Percentiles rank a stretch among this genome's conserved stretches.
These are phyloP conservation scores for Eurytoma adleriae DNA, from an alignment of 2,888 invertebrate genomes.

Conservation along the genomic window DNA sequence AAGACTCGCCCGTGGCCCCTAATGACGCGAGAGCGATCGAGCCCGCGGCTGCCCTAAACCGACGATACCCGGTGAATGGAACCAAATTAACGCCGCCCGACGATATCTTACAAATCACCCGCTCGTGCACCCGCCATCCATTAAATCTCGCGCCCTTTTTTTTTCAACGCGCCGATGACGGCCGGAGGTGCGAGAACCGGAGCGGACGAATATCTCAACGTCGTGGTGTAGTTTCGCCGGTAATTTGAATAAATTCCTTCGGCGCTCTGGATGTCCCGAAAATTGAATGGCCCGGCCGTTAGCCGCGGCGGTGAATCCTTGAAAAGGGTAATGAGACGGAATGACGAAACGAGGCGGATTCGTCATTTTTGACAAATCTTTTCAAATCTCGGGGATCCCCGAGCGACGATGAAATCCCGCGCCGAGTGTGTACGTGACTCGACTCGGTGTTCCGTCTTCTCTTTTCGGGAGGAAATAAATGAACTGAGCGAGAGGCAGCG, in stretches of 20 bases:
- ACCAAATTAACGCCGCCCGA: slow-evolving; percentile 31
- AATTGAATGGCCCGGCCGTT: neutral
- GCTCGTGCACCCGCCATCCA: slow-evolving; percentile 29
- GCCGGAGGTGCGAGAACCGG: slow-evolving; percentile 17
- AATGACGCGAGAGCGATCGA: slow-evolving; percentile 45
- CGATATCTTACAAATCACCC: slow-evolving; percentile 22
- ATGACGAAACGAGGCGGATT: slow-evolving; percentile 15
- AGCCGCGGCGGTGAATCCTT: slow-evolving; percentile 25
- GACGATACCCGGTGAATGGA: slow-evolving; percentile 40
- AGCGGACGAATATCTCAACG: slow-evolving; percentile 9
- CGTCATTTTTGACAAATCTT: slow-evolving; percentile 27
- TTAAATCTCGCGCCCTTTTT: slow-evolving; percentile 23
- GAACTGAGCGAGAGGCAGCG: slow-evolving; percentile 14
- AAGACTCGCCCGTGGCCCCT: slow-evolving; percentile 52
- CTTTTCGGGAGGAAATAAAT: slow-evolving; percentile 22
- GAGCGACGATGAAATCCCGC: slow-evolving; percentile 21
- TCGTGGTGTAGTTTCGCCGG: neutral
- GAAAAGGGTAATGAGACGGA: slow-evolving; percentile 20
- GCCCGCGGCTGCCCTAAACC: slow-evolving; percentile 28
- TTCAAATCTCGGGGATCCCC: neutral
- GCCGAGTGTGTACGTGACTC: slow-evolving; percentile 1
- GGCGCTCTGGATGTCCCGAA: neutral
- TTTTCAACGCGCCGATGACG: neutral
- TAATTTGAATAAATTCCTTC: slow-evolving; percentile 6
- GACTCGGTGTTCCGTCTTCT: slow-evolving; percentile 25